phyloP scores from a whole-genome alignment of 2,888 invertebrate species.

The Augochlorella aurata region DNA sequence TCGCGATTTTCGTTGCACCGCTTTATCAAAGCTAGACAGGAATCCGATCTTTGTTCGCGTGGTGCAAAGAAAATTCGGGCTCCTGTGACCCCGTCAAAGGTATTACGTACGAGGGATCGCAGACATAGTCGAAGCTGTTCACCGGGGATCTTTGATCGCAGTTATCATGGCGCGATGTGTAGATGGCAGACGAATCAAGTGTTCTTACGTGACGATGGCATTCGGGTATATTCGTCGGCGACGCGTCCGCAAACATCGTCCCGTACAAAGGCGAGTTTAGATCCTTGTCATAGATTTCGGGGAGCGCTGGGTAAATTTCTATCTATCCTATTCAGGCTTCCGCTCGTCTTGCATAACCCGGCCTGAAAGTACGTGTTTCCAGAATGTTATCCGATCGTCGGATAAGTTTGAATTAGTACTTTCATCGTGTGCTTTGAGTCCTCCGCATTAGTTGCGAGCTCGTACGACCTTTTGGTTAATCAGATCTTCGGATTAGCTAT shows the following conservation, averaged over 20 bases:
- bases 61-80: not conserved
- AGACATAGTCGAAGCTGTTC: not conserved
- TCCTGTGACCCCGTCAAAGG: not conserved
- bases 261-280: conserved; percentile 46
- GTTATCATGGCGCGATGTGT: conserved; percentile 4
- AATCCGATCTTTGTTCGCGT: not conserved
- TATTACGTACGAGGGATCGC: not conserved
- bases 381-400: conserved; percentile 48
- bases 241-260: conserved; percentile 48
- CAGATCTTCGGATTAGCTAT: conserved; percentile 25
- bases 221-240: conserved; percentile 18
- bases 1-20: not conserved
- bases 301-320: conserved; percentile 47
- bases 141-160: not conserved
- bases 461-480: conserved; percentile 22
- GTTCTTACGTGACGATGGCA: conserved; percentile 21
- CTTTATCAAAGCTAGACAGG: not conserved
- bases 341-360: conserved; percentile 32
- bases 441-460: conserved; percentile 32
- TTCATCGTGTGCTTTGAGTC: conserved; percentile 32
- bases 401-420: conserved; percentile 54
- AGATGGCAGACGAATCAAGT: conserved; percentile 16
- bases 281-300: conserved; percentile 41
- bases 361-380: conserved; percentile 44
- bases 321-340: conserved; percentile 35